Conservation (phyloP, 2,113 vertebrate genomes). For the Athene noctua region DNA sequence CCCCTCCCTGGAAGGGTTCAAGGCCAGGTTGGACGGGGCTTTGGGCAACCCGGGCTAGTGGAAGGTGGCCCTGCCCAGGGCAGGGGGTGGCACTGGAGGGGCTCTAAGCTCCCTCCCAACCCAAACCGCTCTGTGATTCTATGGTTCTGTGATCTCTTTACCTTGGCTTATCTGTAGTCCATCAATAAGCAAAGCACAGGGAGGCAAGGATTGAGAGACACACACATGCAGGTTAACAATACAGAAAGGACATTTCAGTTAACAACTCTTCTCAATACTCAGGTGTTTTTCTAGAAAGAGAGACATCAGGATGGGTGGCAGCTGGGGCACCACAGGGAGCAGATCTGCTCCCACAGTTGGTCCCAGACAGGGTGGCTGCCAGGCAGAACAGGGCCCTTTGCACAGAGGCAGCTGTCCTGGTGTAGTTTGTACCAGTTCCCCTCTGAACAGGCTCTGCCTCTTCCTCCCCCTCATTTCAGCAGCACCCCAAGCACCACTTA, state of each 20-base stretch:
- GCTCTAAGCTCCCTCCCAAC: too few species aligned
- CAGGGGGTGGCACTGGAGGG: too few species aligned
- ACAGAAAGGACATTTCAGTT: not conserved
- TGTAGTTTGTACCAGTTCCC: not conserved
- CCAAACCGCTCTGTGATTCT: too few species aligned
- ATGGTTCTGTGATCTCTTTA: not conserved
- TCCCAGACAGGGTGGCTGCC: not conserved
- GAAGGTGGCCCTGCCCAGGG: too few species aligned
- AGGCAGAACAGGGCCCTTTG: not conserved
- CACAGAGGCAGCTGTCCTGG: not conserved
- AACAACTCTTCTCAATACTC: not conserved
- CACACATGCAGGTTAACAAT: not conserved
- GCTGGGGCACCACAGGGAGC: accelerated
- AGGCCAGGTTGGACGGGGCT: too few species aligned
- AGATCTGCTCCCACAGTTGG: not conserved
- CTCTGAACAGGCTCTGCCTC: not conserved
- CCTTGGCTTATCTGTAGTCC: constrained; percentile 53
- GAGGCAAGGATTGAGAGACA: not conserved
- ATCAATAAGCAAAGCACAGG: not conserved
- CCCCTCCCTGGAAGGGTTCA: too few species aligned
- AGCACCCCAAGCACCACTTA: not conserved
- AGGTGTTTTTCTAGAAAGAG: not conserved
- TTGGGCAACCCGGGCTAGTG: too few species aligned
- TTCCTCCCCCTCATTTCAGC: accelerated
- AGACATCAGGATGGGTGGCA: not conserved